Evolutionary conservation across 2,888 invertebrate species (phyloP), one percentile per base, ranked within the genome.

Genomic region (Icerya purchasi): DNA sequence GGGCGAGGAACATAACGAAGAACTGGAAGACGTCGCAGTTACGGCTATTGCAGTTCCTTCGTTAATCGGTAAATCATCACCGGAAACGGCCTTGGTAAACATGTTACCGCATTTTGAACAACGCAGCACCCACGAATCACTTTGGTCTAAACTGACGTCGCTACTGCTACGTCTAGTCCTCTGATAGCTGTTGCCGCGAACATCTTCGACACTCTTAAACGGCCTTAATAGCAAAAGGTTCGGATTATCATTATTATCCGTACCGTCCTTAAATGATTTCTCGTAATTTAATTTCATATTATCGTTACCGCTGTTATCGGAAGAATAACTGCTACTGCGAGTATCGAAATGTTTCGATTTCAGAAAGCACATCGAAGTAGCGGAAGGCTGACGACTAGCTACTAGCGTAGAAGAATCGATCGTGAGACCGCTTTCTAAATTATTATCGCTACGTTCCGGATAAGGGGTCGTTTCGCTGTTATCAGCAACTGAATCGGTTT

Each of bases 81-180:
- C n/a, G n/a, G n/a, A n/a, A n/a, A n/a, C n/a, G n/a, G n/a, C n/a
- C 22, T 1, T 56, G 36, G 50, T 60, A 53, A 60, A 60, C 23
- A 22, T 50, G 36, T 56, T 60, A 5, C 60, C 60, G 23, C 60
- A 60, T 49, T 56, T 56, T 22, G 56, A 22, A 36, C 60, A 60
- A 22, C 55, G 55, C 36, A 56, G 53, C 25, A 56, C 36, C 23
- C 52, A 50, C 23, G 59, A 56, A 5, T 5, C 10, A 50, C 56
- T 49, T 3, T 53, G 56, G 49, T 52, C 36, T 5, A 52, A 20
- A 21, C 53, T 59, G 1, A 49, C 50, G 18, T 60, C 60, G 56
- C 56, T 56, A 49, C 60, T 56, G n/a, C 36, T 56, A 3, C 56
- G 24, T 49, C 60, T 19, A n/a, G 60, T 23, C 14, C 36, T 36